Evolutionary conservation across 2,888 invertebrate species (phyloP).

Genomic region (Brachypalpus laphriformis): DNA sequence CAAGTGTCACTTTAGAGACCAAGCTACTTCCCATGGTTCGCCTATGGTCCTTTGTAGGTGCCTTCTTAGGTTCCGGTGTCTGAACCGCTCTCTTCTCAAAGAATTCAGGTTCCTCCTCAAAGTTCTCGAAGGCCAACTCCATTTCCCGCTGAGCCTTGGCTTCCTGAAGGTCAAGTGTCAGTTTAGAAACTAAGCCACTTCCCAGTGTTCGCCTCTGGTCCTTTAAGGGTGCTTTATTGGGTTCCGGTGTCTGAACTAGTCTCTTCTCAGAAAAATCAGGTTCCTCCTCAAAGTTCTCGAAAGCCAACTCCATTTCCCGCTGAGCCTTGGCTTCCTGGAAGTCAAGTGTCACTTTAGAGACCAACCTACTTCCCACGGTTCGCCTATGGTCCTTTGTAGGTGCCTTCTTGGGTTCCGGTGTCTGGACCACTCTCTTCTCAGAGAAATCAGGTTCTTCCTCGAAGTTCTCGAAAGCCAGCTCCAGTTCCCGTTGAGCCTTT

Average conservation of each 20-base stretch:
- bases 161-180: neutral
- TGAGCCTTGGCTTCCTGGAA: constrained; percentile 28
- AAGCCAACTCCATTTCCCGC: constrained; percentile 28
- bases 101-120: constrained; percentile 40
- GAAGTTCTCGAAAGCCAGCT: constrained; percentile 45
- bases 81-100: neutral
- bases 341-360: neutral
- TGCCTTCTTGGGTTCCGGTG: constrained; percentile 17
- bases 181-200: too few relatives aligned
- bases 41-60: neutral
- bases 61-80: constrained; percentile 26
- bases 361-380: constrained; percentile 21
- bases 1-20: neutral
- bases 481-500: constrained; percentile 15
- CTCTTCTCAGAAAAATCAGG: neutral
- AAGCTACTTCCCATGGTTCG: constrained; percentile 30
- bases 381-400: neutral
- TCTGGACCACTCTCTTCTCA: neutral
- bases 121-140: constrained; percentile 49
- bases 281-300: constrained; percentile 46
- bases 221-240: too few relatives aligned
- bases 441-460: constrained; percentile 22
- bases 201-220: too few relatives aligned
- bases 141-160: constrained; percentile 36
- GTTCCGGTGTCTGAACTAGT: constrained; percentile 11